Conservation (phyloP, 2,113 vertebrate genomes). For the Platanista minor region DNA sequence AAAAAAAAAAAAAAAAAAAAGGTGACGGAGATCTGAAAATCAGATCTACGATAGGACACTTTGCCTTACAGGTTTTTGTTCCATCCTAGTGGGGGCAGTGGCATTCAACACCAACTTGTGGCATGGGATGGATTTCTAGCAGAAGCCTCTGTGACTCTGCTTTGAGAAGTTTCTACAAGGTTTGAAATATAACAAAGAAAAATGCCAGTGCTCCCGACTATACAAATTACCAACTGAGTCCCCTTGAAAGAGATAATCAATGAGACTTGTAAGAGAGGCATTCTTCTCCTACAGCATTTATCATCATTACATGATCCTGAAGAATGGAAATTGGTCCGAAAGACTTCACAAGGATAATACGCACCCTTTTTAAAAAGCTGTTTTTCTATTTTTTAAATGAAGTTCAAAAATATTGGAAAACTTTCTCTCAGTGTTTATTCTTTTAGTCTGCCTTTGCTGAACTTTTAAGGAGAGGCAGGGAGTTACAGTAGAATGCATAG, state of each 20-base stretch:
- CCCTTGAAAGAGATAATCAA: not conserved
- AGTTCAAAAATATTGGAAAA: not conserved
- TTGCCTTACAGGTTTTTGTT: not conserved
- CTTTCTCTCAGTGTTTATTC: not conserved
- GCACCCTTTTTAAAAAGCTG: not conserved
- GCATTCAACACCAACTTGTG: not conserved
- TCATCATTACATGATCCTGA: not conserved
- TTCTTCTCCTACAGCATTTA: not conserved
- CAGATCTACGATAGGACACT: not conserved
- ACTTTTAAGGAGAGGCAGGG: not conserved
- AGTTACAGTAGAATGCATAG: fast-evolving
- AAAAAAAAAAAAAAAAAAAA: not conserved
- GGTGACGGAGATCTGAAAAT: not conserved
- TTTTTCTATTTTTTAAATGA: not conserved
- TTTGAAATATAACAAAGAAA: not conserved
- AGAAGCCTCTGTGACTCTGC: not conserved
- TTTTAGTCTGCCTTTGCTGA: not conserved
- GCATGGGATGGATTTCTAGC: not conserved
- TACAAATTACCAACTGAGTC: not conserved
- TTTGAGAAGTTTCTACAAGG: not conserved
- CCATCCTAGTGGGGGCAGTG: fast-evolving
- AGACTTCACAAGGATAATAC: not conserved
- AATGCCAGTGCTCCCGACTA: not conserved
- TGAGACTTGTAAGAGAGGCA: not conserved
- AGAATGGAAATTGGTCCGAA: not conserved